Evolutionary conservation across 1,140 invertebrate genomes (phyloP).

Genomic region (Atta cephalotes): DNA sequence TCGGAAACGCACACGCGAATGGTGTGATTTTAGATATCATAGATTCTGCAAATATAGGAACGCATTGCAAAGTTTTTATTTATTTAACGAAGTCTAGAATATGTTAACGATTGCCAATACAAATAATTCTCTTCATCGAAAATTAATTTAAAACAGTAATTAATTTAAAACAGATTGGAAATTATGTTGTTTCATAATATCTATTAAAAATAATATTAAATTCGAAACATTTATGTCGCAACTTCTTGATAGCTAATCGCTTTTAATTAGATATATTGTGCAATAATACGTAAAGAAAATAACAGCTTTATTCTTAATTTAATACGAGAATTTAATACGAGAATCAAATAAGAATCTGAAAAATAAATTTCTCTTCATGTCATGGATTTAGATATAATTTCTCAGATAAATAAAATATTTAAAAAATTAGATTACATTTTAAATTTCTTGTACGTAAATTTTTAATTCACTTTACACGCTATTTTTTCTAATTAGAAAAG

Average conservation of each 20-base stretch:
- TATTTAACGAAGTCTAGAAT: neutral
- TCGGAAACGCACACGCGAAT: conserved; percentile 7
- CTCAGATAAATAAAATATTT: neutral
- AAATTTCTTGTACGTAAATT: neutral
- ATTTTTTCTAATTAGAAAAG: neutral
- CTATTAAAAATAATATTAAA: neutral
- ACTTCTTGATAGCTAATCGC: neutral
- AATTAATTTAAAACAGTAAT: neutral
- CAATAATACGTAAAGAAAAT: neutral
- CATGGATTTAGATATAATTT: neutral
- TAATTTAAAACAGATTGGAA: neutral
- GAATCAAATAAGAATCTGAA: neutral
- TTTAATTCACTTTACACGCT: neutral
- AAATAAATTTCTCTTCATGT: neutral
- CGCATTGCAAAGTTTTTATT: conserved; percentile 7
- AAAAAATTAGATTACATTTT: neutral
- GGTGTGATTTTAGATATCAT: conserved; percentile 25
- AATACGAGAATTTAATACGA: no score
- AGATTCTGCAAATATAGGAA: neutral
- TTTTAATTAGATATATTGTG: neutral
- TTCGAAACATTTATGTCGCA: neutral
- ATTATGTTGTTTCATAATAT: neutral
- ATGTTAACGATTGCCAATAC: neutral
- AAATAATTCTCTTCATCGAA: neutral
- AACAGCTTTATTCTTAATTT: neutral